A percentile compares a stretch with the other conserved stretches of the same genome.
Evolutionary conservation across 2,113 vertebrate genomes (phyloP).

Genomic region (Fukomys damarensis): DNA sequence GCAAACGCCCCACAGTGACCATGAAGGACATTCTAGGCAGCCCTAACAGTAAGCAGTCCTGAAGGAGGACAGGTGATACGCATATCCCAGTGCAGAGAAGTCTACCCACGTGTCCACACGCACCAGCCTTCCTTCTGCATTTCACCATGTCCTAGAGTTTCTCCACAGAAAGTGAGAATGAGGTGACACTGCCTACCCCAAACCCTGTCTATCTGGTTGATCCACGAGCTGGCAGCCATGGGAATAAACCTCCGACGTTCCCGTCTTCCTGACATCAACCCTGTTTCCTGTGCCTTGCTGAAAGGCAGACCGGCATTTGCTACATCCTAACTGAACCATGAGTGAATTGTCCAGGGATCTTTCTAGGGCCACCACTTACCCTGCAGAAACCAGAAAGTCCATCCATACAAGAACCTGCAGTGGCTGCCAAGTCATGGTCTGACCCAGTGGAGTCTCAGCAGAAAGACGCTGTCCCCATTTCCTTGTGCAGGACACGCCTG

Average conservation of each 20-base stretch:
- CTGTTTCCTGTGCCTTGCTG: not conserved
- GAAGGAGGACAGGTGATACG: not conserved
- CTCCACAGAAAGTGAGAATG: not conserved
- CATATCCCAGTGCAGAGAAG: not conserved
- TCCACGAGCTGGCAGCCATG: not conserved
- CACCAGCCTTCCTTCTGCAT: not conserved
- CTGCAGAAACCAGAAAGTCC: not conserved
- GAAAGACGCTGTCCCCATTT: not conserved
- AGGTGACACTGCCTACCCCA: not conserved
- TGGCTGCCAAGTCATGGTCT: not conserved
- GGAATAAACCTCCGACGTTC: not conserved
- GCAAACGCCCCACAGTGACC: not conserved
- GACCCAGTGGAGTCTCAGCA: not conserved
- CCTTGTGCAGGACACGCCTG: not conserved
- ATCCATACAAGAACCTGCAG: not conserved
- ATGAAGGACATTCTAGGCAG: not conserved
- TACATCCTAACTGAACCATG: not conserved
- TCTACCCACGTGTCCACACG: not conserved
- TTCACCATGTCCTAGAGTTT: not conserved
- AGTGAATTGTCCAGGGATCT: not conserved
- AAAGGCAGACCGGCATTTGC: no score
- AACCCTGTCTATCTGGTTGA: not conserved
- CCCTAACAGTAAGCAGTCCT: not conserved
- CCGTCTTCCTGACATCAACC: not conserved
- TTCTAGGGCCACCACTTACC: not conserved